Evolutionary conservation across 2,113 vertebrate species (phyloP).

Genomic region (Cricetomys ansorgei): DNA sequence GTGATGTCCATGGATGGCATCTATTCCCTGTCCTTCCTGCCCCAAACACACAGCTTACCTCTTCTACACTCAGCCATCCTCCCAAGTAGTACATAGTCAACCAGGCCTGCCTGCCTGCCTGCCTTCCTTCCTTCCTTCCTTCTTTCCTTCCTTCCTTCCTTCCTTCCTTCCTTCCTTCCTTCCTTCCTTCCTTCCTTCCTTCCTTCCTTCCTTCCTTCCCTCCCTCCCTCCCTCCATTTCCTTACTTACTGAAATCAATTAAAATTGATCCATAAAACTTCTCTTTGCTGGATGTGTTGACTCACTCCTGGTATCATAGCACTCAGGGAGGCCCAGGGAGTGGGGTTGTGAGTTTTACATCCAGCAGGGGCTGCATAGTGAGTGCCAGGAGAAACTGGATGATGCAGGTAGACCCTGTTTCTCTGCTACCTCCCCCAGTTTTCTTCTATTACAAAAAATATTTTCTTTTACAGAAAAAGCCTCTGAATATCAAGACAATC

Average conservation of each 20-base stretch:
- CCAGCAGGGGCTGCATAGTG: neutral
- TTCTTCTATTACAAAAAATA: neutral
- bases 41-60: fast-evolving
- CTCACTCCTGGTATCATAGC: neutral
- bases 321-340: neutral
- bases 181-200: fast-evolving
- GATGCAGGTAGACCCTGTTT: neutral
- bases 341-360: neutral
- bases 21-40: neutral
- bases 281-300: neutral
- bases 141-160: neutral
- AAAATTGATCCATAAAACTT: neutral
- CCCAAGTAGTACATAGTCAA: fast-evolving
- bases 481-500: neutral
- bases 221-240: neutral
- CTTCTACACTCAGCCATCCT: neutral
- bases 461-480: neutral
- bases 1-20: fast-evolving
- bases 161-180: too few species aligned
- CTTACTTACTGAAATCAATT: neutral
- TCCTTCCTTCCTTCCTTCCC: fast-evolving
- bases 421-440: neutral
- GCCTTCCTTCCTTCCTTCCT: too few species aligned
- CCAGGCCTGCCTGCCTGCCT: neutral
- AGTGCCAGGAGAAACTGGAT: too few species aligned